Evolutionary conservation across 2,113 vertebrate species (phyloP), one percentile per base, ranked within the genome.

Genomic region (Trogon melanurus): DNA sequence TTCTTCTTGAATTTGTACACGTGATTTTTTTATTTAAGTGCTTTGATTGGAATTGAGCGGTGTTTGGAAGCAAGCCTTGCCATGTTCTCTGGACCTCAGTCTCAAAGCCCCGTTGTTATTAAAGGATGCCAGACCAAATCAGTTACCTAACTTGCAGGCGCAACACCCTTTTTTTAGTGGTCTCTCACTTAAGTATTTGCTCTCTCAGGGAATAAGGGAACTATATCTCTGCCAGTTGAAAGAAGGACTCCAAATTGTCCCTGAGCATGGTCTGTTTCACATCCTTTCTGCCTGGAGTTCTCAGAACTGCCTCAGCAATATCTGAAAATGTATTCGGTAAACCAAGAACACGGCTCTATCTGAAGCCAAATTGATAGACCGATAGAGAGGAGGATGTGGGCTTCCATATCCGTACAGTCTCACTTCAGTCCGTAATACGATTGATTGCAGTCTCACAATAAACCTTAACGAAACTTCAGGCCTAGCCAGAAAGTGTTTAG

Each of bases 91-190:
- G 44, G 25, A 27, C 4, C 32, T 71, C 36, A 27, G 15, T 72
- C 14, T 75, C 16, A 36, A 38, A 65, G 17, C 1, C 0, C 7
- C 53, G 4, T 1, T 79, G 7, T n/a, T 78, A 17, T 64, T 57
- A 38, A 72, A 74, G 50, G 13, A 48, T 70, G 16, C 11, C 25
- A 60, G 72, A 47, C 9, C 10, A 64, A 58, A n/a, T 12, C 32
- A 66, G 11, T 36, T 76, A 36, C 7, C 29, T 22, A 10, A 25
- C 13, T 65, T 65, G 22, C 29, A 90, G 26, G 4, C 0, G 1
- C 32, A 36, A 5, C 13, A 12, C 22, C 8, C 2, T 23, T 32
- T 16, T 5, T 20, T 44, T 75, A 58, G 34, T 29, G 21, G 47
- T 5, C 2, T 22, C 14, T 78, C 10, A 10, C 10, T 41, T 53